Conservation (phyloP, 2,797 vertebrate species). For the Lerista edwardsae region DNA sequence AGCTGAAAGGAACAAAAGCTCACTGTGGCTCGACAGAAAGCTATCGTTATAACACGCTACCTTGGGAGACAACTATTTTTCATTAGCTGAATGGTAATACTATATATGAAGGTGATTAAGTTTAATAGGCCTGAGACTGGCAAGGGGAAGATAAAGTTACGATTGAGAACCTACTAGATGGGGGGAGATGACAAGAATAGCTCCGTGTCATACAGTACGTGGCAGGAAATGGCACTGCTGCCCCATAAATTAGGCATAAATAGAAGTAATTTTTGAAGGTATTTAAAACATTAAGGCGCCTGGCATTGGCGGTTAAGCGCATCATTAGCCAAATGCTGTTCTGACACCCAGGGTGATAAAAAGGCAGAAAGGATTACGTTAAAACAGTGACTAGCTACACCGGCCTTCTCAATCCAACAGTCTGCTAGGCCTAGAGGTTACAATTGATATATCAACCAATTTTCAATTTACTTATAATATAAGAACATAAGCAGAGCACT, state of each 20-base stretch:
- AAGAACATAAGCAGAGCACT: too few species aligned
- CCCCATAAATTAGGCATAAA: conserved; percentile 66
- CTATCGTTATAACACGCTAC: conserved; percentile 62
- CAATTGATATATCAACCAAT: conserved; percentile 6
- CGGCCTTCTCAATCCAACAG: conserved; percentile 6
- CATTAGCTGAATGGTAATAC: conserved; percentile 62
- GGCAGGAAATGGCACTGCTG: conserved; percentile 58
- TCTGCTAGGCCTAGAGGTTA: background rate
- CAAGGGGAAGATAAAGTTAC: conserved; percentile 68
- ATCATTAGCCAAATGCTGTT: conserved; percentile 50
- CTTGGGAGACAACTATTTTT: conserved; percentile 69
- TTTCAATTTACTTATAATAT: background rate
- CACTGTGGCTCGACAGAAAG: conserved; percentile 49
- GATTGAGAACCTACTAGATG: conserved; percentile 51
- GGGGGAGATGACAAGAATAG: conserved; percentile 42
- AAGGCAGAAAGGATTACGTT: conserved; percentile 31
- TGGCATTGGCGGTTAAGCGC: conserved; percentile 46
- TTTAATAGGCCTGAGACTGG: conserved; percentile 67
- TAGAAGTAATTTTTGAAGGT: conserved; percentile 55
- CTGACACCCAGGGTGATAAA: background rate
- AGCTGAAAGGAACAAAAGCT: conserved; percentile 44
- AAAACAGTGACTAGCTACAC: conserved; percentile 47
- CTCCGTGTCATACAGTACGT: conserved; percentile 55
- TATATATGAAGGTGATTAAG: conserved; percentile 69
- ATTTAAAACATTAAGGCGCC: conserved; percentile 64